Conservation (phyloP, 2,888 invertebrate species). For the Sphecodes monilicornis region DNA sequence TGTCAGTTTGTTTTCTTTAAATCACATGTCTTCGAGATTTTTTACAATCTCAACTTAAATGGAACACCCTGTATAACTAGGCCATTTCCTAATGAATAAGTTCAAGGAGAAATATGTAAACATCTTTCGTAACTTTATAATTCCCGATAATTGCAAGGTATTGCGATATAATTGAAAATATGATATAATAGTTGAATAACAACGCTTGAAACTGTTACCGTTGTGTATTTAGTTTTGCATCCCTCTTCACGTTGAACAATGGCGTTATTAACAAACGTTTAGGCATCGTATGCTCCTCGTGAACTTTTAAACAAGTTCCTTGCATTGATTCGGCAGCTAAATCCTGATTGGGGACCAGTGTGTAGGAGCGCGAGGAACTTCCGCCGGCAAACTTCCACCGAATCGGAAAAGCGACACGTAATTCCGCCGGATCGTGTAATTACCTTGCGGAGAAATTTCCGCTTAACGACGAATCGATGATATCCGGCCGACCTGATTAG, state of each 20-base stretch:
- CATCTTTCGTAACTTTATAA: too few species aligned
- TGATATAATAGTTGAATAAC: not conserved
- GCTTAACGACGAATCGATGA: slow-evolving; percentile 64
- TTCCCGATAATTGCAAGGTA: too few species aligned
- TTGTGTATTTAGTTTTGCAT: not conserved
- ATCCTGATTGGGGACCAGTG: not conserved
- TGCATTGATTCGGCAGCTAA: not conserved
- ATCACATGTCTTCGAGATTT: too few species aligned
- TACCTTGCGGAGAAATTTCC: slow-evolving; percentile 65
- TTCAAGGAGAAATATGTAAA: too few species aligned
- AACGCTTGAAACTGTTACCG: not conserved
- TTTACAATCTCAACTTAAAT: too few species aligned
- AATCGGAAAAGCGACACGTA: slow-evolving; percentile 62
- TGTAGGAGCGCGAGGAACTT: slow-evolving; percentile 21
- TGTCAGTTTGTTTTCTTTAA: too few species aligned
- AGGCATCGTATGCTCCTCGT: not conserved
- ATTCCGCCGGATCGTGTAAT: slow-evolving; percentile 61
- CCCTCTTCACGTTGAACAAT: not conserved
- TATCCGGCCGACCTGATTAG: slow-evolving; percentile 63
- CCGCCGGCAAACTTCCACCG: slow-evolving; percentile 48
- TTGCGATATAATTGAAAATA: too few species aligned
- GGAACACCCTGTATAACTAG: too few species aligned
- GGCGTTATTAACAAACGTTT: not conserved
- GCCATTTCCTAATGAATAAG: too few species aligned
- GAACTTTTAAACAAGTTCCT: slow-evolving; percentile 1